Percentiles rank a stretch among this genome's conserved stretches.
phyloP scores from a whole-genome alignment of 2,113 vertebrate species.

The Hypanus sabinus region DNA sequence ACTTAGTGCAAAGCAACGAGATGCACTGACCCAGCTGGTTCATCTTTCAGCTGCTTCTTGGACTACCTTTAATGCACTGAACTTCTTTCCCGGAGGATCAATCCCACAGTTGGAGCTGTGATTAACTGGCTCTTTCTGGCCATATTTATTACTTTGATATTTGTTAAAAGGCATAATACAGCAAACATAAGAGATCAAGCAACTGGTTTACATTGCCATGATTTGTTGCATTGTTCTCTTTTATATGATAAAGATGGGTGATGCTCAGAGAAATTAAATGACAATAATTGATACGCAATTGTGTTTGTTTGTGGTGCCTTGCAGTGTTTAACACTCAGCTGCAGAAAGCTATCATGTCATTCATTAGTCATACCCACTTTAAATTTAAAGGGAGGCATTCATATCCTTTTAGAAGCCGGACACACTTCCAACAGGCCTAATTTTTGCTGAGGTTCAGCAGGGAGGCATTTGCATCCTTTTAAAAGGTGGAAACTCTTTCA shows the following conservation, averaged over 20 bases:
- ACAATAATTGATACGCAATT: background rate
- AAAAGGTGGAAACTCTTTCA: too few relatives aligned
- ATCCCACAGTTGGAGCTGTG: background rate
- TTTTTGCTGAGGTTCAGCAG: background rate
- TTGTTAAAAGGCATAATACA: background rate
- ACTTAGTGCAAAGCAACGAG: background rate
- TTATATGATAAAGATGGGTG: background rate
- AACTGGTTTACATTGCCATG: background rate
- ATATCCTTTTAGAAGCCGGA: background rate
- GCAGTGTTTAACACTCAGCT: background rate
- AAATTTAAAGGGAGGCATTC: background rate
- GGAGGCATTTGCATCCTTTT: too few relatives aligned
- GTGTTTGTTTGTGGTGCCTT: background rate
- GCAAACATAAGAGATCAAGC: background rate
- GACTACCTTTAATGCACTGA: background rate
- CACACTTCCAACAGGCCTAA: background rate
- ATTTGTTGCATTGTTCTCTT: background rate
- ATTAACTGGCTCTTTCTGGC: background rate
- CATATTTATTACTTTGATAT: background rate
- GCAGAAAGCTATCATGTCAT: background rate
- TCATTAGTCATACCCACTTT: background rate
- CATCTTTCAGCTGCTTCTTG: background rate
- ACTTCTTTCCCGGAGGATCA: background rate
- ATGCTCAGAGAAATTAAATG: background rate
- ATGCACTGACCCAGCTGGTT: background rate